These are phyloP conservation scores for Pteronotus mesoamericanus DNA, from an alignment of 2,797 vertebrate species.

Conservation along the genomic window DNA sequence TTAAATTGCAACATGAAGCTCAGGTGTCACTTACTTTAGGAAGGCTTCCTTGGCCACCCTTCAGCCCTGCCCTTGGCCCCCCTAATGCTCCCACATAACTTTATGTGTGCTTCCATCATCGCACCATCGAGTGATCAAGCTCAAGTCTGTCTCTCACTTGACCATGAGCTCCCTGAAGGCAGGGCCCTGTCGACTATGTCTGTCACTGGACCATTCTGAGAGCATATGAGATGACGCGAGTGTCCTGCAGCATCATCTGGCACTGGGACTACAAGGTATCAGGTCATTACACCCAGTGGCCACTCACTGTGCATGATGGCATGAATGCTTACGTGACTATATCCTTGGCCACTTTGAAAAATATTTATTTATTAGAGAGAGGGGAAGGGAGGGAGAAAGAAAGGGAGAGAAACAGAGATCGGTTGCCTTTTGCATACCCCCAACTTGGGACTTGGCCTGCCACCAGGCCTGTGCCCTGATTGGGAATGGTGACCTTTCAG, in stretches of 20 bases:
- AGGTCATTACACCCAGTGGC: background rate
- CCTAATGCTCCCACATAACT: rapidly evolving
- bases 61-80: background rate
- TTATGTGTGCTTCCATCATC: background rate
- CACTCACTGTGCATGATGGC: background rate
- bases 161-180: background rate
- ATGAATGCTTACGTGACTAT: background rate
- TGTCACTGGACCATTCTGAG: background rate
- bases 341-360: background rate
- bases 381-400: no score
- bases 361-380: no score
- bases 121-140: background rate
- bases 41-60: background rate
- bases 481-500: no score
- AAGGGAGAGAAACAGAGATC: no score
- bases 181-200: background rate
- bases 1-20: background rate
- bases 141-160: background rate
- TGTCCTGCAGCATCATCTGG: background rate
- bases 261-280: background rate
- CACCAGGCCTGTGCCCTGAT: no score
- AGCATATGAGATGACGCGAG: background rate
- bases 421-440: no score
- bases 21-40: background rate
- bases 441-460: no score